Evolutionary conservation across 2,797 vertebrate genomes (phyloP), one percentile per base, ranked within the genome.

Genomic region (Thalassophryne amazonica): DNA sequence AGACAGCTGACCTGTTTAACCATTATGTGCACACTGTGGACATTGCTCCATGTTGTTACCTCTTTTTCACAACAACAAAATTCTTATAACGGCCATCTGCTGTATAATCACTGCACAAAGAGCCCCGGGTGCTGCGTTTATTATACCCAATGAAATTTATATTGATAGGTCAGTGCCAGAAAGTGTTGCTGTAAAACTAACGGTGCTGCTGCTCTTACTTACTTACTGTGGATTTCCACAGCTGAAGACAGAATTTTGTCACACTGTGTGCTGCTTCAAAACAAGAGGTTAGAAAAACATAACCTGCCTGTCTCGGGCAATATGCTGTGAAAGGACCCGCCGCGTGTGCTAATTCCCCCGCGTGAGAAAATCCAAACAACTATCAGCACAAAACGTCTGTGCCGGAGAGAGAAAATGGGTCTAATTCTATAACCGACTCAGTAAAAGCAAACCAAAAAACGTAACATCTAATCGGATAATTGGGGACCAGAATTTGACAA

Each of bases 311-410:
- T 80, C 73, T 54, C 29, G 38, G 50, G 46, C 60, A 63, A 68
- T 68, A 58, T 49, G 60, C 28, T 48, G 59, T 33, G 34, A 36
- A 61, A 24, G 13, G 28, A 38, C 49, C 59, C 40, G 37, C 51
- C 47, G 60, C 31, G 59, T 60, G 27, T 41, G 55, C 59, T 78
- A 84, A 88, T 85, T 79, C 74, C 62, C n/a, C 60, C 43, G 50
- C 29, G 73, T 45, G 72, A 68, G 62, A 80, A 80, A 84, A 84
- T 67, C 55, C 59, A 72, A 76, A 77, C 71, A 75, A 57, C 25
- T 69, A 78, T 58, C 46, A 61, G 54, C 58, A 30, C 18, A 41
- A 51, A 60, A 55, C 38, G 22, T 18, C 16, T 35, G 35, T 40
- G 46, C 43, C 63, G 58, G 60, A 0, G 13, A 57, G 48, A 65